Base-by-base conservation (phyloP, 2,888 invertebrate genomes). In the Drosophila greeni region DNA sequence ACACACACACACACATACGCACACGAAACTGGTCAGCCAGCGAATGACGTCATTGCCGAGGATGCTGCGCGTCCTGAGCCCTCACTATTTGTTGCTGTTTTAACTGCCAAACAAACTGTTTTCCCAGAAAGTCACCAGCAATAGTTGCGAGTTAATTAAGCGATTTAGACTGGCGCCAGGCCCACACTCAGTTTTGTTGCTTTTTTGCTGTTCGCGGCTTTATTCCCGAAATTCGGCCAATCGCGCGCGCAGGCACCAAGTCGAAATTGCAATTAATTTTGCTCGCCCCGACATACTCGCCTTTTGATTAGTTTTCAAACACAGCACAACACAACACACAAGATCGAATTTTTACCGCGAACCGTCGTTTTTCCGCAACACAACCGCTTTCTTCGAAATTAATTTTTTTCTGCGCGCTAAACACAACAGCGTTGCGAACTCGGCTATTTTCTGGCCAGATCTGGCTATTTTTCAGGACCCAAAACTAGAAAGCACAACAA, bases 31-130 rank as follows among this genome's bases (percentile, higher is more conserved):
- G 72, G 57, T 66, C 66, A 66, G 49, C 64, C 54, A 57, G 66
- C 73, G 40, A 70, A 81, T 79, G 79, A 79, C 81, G 79, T 79
- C 57, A 65, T 43, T 18, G 43, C 23, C 75, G 69, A 72, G 76
- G 78, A 78, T 78, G 78, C 80, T 78, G 79, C 47, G 58, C 62
- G 24, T 59, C 59, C 57, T 43, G 18, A 24, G n/a, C 23, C 31
- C 43, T 24, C 39, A 33, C 37, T 26, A 31, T 33, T 39, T 20
- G 34, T 36, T 26, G 34, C 11, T 34, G 3, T 24, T 36, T 45
- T 18, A 31, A 14, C 3, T 8, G 20, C 48, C 11, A 42, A 26
- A 5, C 45, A 47, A n/a, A 18, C 16, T n/a, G 20, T 29, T 39
- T 45, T 36, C 29, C 34, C 18, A 45, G 45, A 23, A 59, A 20